Evolutionary conservation across 2,113 vertebrate species (phyloP).

Genomic region (human (Homo sapiens)): DNA sequence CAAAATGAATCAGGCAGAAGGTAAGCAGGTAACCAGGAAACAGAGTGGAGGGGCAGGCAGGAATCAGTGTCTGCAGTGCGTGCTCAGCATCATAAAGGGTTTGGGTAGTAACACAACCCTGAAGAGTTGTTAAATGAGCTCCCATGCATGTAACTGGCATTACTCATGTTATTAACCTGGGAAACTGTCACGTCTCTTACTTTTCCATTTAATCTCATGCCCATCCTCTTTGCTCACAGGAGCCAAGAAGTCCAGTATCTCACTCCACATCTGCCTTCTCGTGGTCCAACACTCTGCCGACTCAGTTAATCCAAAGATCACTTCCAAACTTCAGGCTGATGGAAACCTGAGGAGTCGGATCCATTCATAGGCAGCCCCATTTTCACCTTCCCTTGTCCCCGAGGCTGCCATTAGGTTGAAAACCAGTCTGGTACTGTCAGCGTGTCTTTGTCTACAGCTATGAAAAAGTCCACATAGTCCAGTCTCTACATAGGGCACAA

Average conservation of each 20-base stretch:
- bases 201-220: not conserved
- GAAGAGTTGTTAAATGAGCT: not conserved
- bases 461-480: rapidly evolving
- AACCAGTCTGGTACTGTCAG: not conserved
- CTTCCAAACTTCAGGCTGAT: not conserved
- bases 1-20: not conserved
- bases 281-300: not conserved
- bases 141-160: not conserved
- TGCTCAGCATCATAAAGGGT: not conserved
- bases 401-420: not conserved
- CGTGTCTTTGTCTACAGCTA: not conserved
- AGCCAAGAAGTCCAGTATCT: not conserved
- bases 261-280: not conserved
- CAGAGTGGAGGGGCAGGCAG: no score
- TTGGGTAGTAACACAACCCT: not conserved
- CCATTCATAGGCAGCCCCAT: not conserved
- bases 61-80: rapidly evolving
- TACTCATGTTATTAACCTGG: not conserved
- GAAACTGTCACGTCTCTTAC: not conserved
- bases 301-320: not conserved
- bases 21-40: not conserved
- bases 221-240: not conserved
- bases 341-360: not conserved
- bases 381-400: not conserved
- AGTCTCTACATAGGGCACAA: rapidly evolving